These are phyloP conservation scores for Siderastrea siderea DNA, from an alignment of 92 coral and sea anemone genomes.

Conservation along the genomic window DNA sequence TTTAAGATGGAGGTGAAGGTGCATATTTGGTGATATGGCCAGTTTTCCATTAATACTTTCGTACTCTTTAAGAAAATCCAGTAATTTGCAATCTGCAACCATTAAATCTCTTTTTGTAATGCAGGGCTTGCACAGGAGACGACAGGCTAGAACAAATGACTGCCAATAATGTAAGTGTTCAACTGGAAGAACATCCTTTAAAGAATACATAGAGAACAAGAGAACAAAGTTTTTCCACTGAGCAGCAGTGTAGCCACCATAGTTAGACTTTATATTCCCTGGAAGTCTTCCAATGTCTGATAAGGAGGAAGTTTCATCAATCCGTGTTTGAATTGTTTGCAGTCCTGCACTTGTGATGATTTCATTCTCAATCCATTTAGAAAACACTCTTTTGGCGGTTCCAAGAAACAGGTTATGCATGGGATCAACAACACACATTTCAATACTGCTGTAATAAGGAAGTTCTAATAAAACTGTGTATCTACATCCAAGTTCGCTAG, in stretches of 20 bases:
- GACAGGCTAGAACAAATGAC: slow-evolving; percentile 76
- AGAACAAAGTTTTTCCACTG: slow-evolving; percentile 83
- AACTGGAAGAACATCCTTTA: slow-evolving; percentile 68
- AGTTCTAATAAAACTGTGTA: slow-evolving; percentile 27
- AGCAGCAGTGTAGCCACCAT: slow-evolving; percentile 78
- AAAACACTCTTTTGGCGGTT: slow-evolving; percentile 66
- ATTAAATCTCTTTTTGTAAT: slow-evolving; percentile 57
- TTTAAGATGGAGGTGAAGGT: slow-evolving; percentile 70
- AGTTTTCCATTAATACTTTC: slow-evolving; percentile 61
- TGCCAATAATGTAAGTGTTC: slow-evolving; percentile 78
- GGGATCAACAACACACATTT: slow-evolving; percentile 68
- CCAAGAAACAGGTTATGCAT: slow-evolving; percentile 79
- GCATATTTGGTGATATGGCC: slow-evolving; percentile 71
- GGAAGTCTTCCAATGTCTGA: slow-evolving; percentile 74
- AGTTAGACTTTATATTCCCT: slow-evolving; percentile 70
- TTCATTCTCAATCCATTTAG: slow-evolving; percentile 67
- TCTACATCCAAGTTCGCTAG: slow-evolving; percentile 24
- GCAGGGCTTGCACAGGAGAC: slow-evolving; percentile 71
- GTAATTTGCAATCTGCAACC: slow-evolving; percentile 51
- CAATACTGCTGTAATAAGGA: slow-evolving; percentile 39
- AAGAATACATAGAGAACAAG: slow-evolving; percentile 70
- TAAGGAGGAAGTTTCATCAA: slow-evolving; percentile 52
- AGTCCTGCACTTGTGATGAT: slow-evolving; percentile 46
- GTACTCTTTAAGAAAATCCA: slow-evolving; percentile 65
- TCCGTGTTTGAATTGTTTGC: slow-evolving; percentile 49